These are phyloP conservation scores for Lethenteron camtschaticum DNA, from an alignment of 2,113 vertebrate species.

Conservation along the genomic window DNA sequence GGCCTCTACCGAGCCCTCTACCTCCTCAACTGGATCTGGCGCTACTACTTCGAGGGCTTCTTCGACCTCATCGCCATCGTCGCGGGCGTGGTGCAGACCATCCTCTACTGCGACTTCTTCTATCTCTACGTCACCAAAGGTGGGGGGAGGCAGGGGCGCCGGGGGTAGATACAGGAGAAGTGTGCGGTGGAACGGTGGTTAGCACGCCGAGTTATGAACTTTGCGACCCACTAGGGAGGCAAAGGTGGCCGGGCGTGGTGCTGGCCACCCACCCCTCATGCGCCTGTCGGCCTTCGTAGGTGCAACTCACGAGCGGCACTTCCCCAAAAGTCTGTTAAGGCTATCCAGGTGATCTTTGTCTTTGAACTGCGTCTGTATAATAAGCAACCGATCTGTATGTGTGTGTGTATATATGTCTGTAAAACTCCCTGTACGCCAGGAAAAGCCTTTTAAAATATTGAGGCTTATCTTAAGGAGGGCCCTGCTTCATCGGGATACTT, in stretches of 20 bases:
- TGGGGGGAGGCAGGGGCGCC: conserved; percentile 16
- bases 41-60: conserved; percentile 95
- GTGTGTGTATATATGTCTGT: neutral
- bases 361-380: neutral
- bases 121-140: conserved; percentile 99
- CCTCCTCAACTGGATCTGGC: conserved; percentile 98
- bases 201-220: no score
- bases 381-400: neutral
- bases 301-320: no score
- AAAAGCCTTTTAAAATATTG: no score
- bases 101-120: conserved; percentile 98
- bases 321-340: no score
- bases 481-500: no score
- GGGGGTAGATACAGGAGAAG: no score
- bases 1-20: conserved; percentile 90
- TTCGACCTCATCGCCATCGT: conserved; percentile 97
- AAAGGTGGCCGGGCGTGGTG: no score
- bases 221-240: no score
- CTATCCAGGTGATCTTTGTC: neutral
- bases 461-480: no score
- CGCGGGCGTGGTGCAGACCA: conserved; percentile 86
- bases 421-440: neutral
- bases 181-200: no score
- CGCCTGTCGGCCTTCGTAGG: no score
- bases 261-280: no score